These are phyloP conservation scores for Pseudococcus viburni DNA, from an alignment of 2,888 invertebrate genomes.

Conservation along the genomic window DNA sequence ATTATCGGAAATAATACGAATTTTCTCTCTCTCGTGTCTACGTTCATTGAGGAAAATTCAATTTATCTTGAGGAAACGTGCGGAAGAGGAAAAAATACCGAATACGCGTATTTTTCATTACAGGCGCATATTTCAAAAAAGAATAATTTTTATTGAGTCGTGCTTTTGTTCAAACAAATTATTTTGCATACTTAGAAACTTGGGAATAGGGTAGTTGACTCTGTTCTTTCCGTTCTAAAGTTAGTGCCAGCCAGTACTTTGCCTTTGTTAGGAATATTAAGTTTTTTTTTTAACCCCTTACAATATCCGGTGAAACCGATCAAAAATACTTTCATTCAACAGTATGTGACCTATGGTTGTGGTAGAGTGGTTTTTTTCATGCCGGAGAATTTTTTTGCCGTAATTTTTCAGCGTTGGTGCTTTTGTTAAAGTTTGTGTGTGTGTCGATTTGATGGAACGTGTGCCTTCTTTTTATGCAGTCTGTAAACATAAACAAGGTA, in stretches of 20 bases:
- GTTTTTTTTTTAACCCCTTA: conserved; percentile 61
- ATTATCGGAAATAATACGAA: neutral
- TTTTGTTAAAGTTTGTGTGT: conserved; percentile 52
- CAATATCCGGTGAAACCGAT: conserved; percentile 60
- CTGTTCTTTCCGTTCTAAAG: conserved; percentile 63
- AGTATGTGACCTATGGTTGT: conserved; percentile 62
- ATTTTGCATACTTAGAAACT: conserved; percentile 62
- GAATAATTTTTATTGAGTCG: conserved; percentile 50
- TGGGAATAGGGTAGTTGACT: conserved; percentile 60
- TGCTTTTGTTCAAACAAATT: conserved; percentile 63
- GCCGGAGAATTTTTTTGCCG: conserved; percentile 4
- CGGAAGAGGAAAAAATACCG: neutral
- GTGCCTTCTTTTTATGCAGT: conserved; percentile 63
- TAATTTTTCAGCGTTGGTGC: conserved; percentile 48
- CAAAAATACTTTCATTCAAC: conserved; percentile 63
- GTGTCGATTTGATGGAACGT: conserved; percentile 61
- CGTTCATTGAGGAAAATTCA: conserved; percentile 39
- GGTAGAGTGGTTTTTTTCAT: conserved; percentile 56
- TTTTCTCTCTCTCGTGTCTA: conserved; percentile 37
- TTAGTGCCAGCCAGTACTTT: conserved; percentile 66
- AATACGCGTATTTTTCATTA: conserved; percentile 49
- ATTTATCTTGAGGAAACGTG: conserved; percentile 29
- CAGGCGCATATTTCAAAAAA: conserved; percentile 39
- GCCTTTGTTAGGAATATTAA: conserved; percentile 59
- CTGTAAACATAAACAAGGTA: conserved; percentile 66